Base-by-base conservation (phyloP, 1,140 invertebrate species). In the Lethrus apterus region DNA sequence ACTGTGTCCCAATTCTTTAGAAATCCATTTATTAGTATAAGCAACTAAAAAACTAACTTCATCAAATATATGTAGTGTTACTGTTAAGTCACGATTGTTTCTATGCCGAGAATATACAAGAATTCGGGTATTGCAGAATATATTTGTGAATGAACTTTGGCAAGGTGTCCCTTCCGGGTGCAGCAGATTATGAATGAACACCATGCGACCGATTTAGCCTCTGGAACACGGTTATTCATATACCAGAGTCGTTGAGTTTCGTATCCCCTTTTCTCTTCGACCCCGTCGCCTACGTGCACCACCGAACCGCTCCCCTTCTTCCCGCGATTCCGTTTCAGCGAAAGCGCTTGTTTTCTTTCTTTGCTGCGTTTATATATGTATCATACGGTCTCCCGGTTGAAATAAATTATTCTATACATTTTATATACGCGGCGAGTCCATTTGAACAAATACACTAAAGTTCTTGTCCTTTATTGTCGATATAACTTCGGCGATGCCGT, bases 61-160 rank as follows among this genome's bases (percentile, higher is more conserved):
- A n/a, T n/a, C n/a, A n/a, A n/a, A n/a, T n/a, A n/a, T n/a, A n/a
- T n/a, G n/a, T n/a, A n/a, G n/a, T n/a, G n/a, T n/a, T n/a, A n/a
- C n/a, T n/a, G n/a, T n/a, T n/a, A n/a, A n/a, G n/a, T n/a, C 35
- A 38, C 35, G 24, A 38, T 38, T 38, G 35, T 38, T 38, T 13
- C 35, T 38, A 38, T 23, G 18, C 35, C 35, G 35, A 38, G 35
- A 38, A 38, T 38, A 38, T 38, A 38, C 35, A 38, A 38, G 35
- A 38, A 38, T 38, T 38, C 35, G 35, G 35, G 35, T 21, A 38
- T 18, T 38, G 35, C 35, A 38, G 35, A 38, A 38, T 38, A 38
- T 38, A 52, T 64, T 57, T 62, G 60, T 64, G 62, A 64, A 64
- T 64, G 60, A 62, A 64, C 62, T 64, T 62, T 64, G 62, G 60